Base-by-base conservation (phyloP, 2,113 vertebrate species). In the Monarcha castaneiventris region DNA sequence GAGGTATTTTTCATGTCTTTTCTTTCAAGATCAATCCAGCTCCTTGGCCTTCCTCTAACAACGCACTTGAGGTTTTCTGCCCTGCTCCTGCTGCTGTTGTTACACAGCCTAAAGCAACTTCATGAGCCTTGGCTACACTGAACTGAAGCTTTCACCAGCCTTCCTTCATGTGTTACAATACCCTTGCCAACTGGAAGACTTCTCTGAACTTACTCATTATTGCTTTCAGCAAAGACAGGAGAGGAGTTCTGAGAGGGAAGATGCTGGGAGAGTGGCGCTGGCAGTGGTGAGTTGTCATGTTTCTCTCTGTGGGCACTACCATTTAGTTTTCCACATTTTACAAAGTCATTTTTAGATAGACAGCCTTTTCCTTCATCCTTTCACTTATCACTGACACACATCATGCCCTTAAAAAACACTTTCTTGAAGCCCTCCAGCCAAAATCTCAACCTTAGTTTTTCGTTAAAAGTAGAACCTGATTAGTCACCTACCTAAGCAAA, bases 111-210 rank as follows among this genome's bases (percentile, higher is more conserved):
- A 32, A 69, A 59, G 55, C 37, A 74, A 13, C 33, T 39, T 58
- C 22, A 51, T 0, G 0, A 86, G n/a, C n/a, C 46, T 44, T 39
- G 33, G 21, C 46, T 67, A 23, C 19, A 16, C 8, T 4, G 30
- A 61, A n/a, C 22, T 74, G 71, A n/a, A 69, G 30, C 14, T 66
- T 84, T 69, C 51, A 49, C 23, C 73, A 62, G 16, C 39, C 43
- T 67, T n/a, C 33, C 18, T 82, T 59, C 6, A 3, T 5, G 39
- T 33, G 33, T 20, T n/a, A 26, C 15, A 16, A 37, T n/a, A 55
- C 22, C 13, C 41, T 55, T 4, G 1, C 25, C n/a, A 55, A 4
- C 16, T 6, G 23, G 35, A 74, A 74, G 7, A 46, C 7, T 10
- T 46, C 11, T 81, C 58, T 74, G 35, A 94, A 75, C 21, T n/a